Evolutionary conservation across 1,140 invertebrate species (phyloP).

Genomic region (Aphelinus atriplicis): DNA sequence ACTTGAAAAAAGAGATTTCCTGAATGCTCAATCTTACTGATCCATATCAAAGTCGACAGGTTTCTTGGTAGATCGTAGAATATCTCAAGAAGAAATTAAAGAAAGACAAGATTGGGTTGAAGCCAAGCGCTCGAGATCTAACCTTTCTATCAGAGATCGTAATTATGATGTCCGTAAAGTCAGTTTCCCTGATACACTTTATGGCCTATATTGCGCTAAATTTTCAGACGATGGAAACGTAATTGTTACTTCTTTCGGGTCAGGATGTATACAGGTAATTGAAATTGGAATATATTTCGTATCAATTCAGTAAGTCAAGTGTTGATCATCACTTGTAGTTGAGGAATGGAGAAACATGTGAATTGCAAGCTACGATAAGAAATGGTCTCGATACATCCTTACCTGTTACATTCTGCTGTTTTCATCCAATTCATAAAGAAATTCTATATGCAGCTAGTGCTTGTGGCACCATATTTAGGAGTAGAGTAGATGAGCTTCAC

Average conservation of each 20-base stretch:
- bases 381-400: slow-evolving; percentile 42
- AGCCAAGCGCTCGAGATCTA: slow-evolving; percentile 33
- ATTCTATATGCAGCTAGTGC: slow-evolving; percentile 49
- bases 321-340: slow-evolving; percentile 27
- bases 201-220: slow-evolving; percentile 46
- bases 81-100: slow-evolving; percentile 42
- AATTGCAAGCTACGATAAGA: slow-evolving; percentile 41
- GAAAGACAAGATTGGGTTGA: slow-evolving; percentile 44
- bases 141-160: slow-evolving; percentile 30
- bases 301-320: background rate
- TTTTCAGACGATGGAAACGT: slow-evolving; percentile 46
- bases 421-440: slow-evolving; percentile 47
- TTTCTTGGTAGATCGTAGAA: slow-evolving; percentile 41
- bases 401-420: slow-evolving; percentile 51
- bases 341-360: slow-evolving; percentile 46
- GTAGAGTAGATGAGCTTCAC: slow-evolving; percentile 44
- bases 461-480: slow-evolving; percentile 52
- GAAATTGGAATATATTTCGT: background rate
- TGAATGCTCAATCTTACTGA: background rate
- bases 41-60: slow-evolving; percentile 18
- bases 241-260: slow-evolving; percentile 45
- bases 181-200: slow-evolving; percentile 43
- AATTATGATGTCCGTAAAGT: slow-evolving; percentile 41
- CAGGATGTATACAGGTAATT: slow-evolving; percentile 51
- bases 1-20: slow-evolving; percentile 11